Evolutionary conservation across 2,888 invertebrate species (phyloP), one percentile per base, ranked within the genome.

Genomic region (Hypselothyrea guttata): DNA sequence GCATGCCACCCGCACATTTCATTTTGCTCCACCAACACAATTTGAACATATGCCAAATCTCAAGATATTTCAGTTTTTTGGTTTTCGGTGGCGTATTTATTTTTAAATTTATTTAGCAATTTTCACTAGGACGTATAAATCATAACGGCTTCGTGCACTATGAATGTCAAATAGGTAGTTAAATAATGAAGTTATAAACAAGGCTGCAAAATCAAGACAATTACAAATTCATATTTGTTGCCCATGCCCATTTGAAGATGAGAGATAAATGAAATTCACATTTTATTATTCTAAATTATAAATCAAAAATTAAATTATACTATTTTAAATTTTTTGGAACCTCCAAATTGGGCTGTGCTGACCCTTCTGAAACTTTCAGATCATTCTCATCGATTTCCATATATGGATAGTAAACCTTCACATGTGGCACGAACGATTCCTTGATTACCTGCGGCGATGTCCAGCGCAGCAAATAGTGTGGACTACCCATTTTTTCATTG

Each of bases 401-500:
- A 66, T 71, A 65, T 1, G 70, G 70, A 41, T 88, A 98, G 78
- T 92, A 92, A 89, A 96, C 93, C 55, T 95, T 95, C 0, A 90
- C 92, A 40, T 95, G 91, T 0, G 96, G 95, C 7, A 94, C 94
- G 85, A 95, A 95, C 0, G 96, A 97, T 91, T 98, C 96, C 90
- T 99, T 99, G 73, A 99, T 93, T 0, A 97, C 93, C 88, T 97
- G 97, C 0, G 97, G 97, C 2, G 97, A 95, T 11, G 96, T 93
- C 95, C 97, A 99, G 81, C 96, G 93, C 83, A 97, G 91, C 22
- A 96, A 92, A 87, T 98, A 98, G 88, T 95, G 95, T 0, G 98
- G 98, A 9, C 98, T 97, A 4, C 99, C 99, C 2, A 99, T 97
- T 90, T 99, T 99, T 90, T 99, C 99, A 87, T 99, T 99, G 37